These are phyloP conservation scores for Drosophila pseudotakahashii DNA, from an alignment of 2,888 invertebrate species.

Conservation along the genomic window DNA sequence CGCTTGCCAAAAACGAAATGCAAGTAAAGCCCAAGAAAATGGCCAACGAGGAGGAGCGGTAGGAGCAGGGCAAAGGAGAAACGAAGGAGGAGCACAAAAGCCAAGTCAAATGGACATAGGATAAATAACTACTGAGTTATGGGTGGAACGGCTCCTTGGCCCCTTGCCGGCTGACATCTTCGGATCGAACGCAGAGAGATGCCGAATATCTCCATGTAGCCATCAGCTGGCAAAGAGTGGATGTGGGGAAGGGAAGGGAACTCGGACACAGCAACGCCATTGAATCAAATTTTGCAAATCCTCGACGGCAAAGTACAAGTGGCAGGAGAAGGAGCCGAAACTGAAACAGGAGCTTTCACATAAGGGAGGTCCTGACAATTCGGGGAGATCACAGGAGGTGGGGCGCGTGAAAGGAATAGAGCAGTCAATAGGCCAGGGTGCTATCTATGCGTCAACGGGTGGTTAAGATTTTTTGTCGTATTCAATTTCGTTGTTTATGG, in stretches of 20 bases:
- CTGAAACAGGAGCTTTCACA: conserved; percentile 24
- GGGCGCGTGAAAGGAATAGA: conserved; percentile 14
- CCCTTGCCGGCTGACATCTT: conserved; percentile 48
- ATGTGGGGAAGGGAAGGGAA: conserved; percentile 12
- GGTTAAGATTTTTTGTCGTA: conserved; percentile 80
- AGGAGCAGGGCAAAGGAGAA: not conserved
- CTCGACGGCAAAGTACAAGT: conserved; percentile 71
- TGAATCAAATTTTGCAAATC: conserved; percentile 74
- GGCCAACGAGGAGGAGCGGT: conserved; percentile 8
- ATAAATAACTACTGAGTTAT: conserved; percentile 76
- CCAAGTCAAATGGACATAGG: conserved; percentile 74
- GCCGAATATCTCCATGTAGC: conserved; percentile 76
- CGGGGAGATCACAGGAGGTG: not conserved
- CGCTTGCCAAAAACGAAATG: conserved; percentile 17
- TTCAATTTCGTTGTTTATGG: conserved; percentile 69
- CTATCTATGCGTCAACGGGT: conserved; percentile 61
- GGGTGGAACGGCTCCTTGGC: conserved; percentile 51
- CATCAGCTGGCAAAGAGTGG: conserved; percentile 54
- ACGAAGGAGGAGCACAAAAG: conserved; percentile 48
- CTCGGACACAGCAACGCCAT: conserved; percentile 33
- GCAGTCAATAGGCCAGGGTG: conserved; percentile 54
- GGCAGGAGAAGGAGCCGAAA: conserved; percentile 25
- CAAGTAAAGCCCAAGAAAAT: conserved; percentile 41
- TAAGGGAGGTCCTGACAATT: conserved; percentile 2
- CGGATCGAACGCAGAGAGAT: conserved; percentile 57